Base-by-base conservation (phyloP, 2,797 vertebrate species). In the Telmatherina bonti region DNA sequence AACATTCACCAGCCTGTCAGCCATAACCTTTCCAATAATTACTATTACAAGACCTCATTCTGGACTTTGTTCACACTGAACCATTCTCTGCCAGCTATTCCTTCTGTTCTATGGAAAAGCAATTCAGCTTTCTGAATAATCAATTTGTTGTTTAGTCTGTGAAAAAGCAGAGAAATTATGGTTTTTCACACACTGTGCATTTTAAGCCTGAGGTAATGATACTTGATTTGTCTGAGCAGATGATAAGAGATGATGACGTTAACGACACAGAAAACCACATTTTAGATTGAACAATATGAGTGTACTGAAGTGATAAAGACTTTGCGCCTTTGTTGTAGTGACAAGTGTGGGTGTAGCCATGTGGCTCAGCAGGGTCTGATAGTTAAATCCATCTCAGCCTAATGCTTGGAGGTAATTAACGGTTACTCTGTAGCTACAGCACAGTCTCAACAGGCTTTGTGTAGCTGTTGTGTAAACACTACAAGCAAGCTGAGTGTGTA, bases 391-490 rank as follows among this genome's bases (percentile, higher is more conserved):
- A 20, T 54, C 41, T 27, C 22, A 8, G n/a, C 31, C 35, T 70
- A 60, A 78, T 62, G 27, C 56, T 65, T 54, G 51, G 15, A 2
- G 35, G 9, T 76, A 72, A 85, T 87, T 82, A 63, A 16, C 71
- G 20, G 62, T 52, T 66, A 63, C 54, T 56, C 57, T 57, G 59
- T 66, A 30, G 31, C 27, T 62, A 54, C 54, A 63, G 84, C 87
- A 84, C 73, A 62, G 58, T 82, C 77, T 76, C 57, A 52, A 65
- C 64, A 35, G 77, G 73, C 85, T 91, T 89, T 87, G 80, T 88
- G 70, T 67, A 38, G 62, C 59, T 90, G 89, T 92, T 93, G 80
- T 91, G 90, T 90, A 88, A 93, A 93, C 87, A 91, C 53, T 26
- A 35, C 26, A 65, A 70, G 84, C 83, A 65, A 72, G 68, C 62